Conservation (phyloP, 2,797 vertebrate species). For the Characodon lateralis region DNA sequence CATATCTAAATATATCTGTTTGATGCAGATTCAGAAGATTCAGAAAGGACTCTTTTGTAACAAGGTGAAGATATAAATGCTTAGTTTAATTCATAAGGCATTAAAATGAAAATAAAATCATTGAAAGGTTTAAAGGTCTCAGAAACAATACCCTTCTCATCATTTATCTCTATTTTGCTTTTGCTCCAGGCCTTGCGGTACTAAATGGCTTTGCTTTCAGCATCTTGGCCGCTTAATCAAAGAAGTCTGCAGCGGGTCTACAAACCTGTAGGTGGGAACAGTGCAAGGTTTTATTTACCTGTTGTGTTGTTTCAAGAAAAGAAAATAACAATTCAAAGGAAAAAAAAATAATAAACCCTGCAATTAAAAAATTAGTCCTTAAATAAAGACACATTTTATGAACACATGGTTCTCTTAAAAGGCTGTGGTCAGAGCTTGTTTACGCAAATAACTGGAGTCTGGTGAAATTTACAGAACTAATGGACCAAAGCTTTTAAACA, state of each 20-base stretch:
- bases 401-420: neutral
- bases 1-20: slow-evolving; percentile 19
- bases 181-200: slow-evolving; percentile 46
- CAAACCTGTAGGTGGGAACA: slow-evolving; percentile 56
- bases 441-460: neutral
- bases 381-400: neutral
- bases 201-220: slow-evolving; percentile 58
- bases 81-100: slow-evolving; percentile 24
- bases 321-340: slow-evolving; percentile 29
- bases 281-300: slow-evolving; percentile 31
- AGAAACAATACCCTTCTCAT: slow-evolving; percentile 43
- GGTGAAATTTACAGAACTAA: neutral
- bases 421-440: neutral
- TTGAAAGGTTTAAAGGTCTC: slow-evolving; percentile 25
- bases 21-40: slow-evolving; percentile 4
- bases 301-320: slow-evolving; percentile 32
- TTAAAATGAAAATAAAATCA: neutral
- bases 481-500: neutral
- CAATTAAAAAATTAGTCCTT: neutral
- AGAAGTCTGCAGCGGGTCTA: slow-evolving; percentile 48
- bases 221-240: slow-evolving; percentile 66
- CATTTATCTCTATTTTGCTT: slow-evolving; percentile 35
- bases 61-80: slow-evolving; percentile 19
- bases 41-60: slow-evolving; percentile 19
- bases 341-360: neutral